These are phyloP conservation scores for Bombyx mandarina DNA, from an alignment of 1,140 invertebrate genomes.

Conservation along the genomic window DNA sequence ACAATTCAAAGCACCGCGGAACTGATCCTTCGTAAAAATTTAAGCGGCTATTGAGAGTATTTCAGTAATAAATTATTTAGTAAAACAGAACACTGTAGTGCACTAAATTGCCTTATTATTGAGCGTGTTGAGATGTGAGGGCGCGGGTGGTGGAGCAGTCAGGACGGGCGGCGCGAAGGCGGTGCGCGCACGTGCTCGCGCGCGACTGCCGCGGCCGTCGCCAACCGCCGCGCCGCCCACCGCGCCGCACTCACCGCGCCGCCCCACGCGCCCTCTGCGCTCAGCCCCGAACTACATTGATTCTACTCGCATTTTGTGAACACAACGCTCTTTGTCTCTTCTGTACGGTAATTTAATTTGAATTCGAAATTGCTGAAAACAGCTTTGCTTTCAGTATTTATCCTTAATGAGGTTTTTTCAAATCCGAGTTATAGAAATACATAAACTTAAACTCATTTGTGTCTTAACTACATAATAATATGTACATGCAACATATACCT, in stretches of 20 bases:
- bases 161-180: slow-evolving; percentile 39
- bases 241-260: slow-evolving; percentile 29
- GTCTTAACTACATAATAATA: no score
- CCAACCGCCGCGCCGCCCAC: slow-evolving; percentile 35
- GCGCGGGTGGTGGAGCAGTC: slow-evolving; percentile 27
- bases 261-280: slow-evolving; percentile 21
- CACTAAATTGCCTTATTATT: slow-evolving; percentile 31
- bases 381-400: no score
- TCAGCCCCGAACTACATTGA: slow-evolving; percentile 20
- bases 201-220: slow-evolving; percentile 53
- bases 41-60: background rate
- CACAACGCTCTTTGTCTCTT: no score
- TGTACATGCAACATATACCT: no score
- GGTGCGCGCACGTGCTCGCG: slow-evolving; percentile 60
- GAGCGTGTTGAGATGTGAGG: slow-evolving; percentile 35
- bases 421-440: no score
- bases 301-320: slow-evolving; percentile 17
- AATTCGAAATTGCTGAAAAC: no score
- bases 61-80: slow-evolving; percentile 2
- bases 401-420: no score
- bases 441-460: no score
- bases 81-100: slow-evolving; percentile 6
- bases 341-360: no score
- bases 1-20: slow-evolving; percentile 29
- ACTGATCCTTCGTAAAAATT: slow-evolving; percentile 8